Base-by-base conservation (phyloP, 2,113 vertebrate genomes). In the Falcunculus frontatus region DNA sequence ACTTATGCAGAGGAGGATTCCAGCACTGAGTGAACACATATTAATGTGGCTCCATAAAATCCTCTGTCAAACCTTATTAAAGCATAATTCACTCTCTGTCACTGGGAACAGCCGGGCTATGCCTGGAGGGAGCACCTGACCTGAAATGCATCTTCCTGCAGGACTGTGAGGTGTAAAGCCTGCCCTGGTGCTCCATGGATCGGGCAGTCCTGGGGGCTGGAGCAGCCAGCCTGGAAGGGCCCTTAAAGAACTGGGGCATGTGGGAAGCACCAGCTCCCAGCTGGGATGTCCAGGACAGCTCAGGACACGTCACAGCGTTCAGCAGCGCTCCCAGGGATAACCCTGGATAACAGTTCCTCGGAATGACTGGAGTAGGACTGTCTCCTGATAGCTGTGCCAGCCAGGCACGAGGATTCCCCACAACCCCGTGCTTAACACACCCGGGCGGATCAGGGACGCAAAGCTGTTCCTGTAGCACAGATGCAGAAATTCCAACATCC, bases 201-300 rank as follows among this genome's bases (percentile, higher is more conserved):
- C 1, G 21, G 56, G 55, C 32, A 46, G 1, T 3, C 4, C 29
- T 11, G 44, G 14, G 9, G 32, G 14, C n/a, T 23, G 46, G 6
- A 41, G 69, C 60, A 52, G 32, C 17, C 73, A 35, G n/a, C n/a
- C n/a, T n/a, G n/a, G n/a, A n/a, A n/a, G n/a, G n/a, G n/a, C n/a
- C n/a, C n/a, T n/a, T n/a, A n/a, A n/a, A n/a, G 13, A 52, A 14
- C 0, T n/a, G 44, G 56, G 37, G 30, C 64, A 33, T 0, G 0
- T 3, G 7, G 16, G 33, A 33, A 52, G 19, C 39, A 21, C 5
- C 55, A 22, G 70, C 32, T 41, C 23, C 44, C 67, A 32, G 46
- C 47, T 2, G 6, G 49, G 42, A 16, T 1, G 2, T 12, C 35
- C 62, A 16, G 53, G 6, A 12, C 12, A 19, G 26, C 30, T 4